These are phyloP conservation scores for Enteromius thamalakanensis DNA, from an alignment of 2,797 vertebrate species.

Conservation along the genomic window DNA sequence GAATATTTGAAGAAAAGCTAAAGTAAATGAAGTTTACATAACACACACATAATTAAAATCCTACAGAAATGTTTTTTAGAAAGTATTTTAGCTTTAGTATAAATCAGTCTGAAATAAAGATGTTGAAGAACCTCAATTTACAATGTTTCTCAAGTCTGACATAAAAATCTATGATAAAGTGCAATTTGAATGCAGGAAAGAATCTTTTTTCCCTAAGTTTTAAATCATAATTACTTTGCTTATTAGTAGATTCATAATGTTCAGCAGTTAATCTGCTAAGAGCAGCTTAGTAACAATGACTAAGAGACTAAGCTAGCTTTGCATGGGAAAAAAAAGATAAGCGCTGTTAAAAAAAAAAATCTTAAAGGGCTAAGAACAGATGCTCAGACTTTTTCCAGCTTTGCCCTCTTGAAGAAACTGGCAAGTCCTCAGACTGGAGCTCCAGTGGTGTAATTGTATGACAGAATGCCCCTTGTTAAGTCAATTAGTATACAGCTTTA, in stretches of 20 bases:
- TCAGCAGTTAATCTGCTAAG: neutral
- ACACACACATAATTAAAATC: too few species aligned
- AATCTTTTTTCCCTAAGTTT: neutral
- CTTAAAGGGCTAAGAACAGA: constrained; percentile 18
- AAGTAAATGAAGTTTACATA: too few species aligned
- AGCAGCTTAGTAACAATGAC: constrained; percentile 4
- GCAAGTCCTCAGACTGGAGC: neutral
- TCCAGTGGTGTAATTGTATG: neutral
- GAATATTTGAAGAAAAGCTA: too few species aligned
- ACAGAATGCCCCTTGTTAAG: constrained; percentile 9
- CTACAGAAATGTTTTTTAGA: too few species aligned
- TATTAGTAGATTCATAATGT: constrained; percentile 12
- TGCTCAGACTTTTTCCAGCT: constrained; percentile 3
- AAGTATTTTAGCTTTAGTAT: neutral
- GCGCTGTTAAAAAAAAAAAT: neutral
- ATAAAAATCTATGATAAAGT: neutral
- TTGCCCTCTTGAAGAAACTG: constrained; percentile 1
- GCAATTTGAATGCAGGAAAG: neutral
- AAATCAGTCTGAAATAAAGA: neutral
- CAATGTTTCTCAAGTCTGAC: neutral
- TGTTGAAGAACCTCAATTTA: neutral
- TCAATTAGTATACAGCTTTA: constrained; percentile 26
- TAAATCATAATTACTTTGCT: constrained; percentile 8
- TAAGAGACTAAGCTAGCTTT: neutral
- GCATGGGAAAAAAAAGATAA: neutral